Conservation (phyloP, 1,140 invertebrate genomes). For the Coptotermes formosanus region DNA sequence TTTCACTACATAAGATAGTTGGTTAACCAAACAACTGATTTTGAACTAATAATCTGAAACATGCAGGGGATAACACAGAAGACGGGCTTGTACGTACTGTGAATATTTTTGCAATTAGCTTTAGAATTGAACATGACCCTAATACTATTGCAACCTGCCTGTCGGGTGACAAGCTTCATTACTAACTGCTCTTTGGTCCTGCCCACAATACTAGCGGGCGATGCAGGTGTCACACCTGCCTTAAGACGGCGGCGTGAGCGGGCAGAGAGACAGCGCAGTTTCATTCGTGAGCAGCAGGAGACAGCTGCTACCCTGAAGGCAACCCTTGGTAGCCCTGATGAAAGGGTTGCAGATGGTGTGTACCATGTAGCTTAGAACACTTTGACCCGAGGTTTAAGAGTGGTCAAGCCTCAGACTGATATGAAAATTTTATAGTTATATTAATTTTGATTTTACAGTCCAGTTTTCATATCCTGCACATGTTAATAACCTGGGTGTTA, state of each 20-base stretch:
- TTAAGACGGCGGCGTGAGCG: constrained; percentile 69
- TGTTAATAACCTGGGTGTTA: no score
- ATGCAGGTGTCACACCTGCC: constrained; percentile 73
- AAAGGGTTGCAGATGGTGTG: constrained; percentile 36
- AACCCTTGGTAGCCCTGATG: constrained; percentile 21
- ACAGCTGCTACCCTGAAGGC: constrained; percentile 32
- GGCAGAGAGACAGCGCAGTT: constrained; percentile 75
- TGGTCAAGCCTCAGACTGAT: no score
- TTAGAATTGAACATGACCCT: background rate
- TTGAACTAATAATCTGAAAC: background rate
- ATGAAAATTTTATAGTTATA: no score
- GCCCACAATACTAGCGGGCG: constrained; percentile 45
- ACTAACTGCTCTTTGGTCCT: constrained; percentile 37
- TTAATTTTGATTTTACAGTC: no score
- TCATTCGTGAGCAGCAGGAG: constrained; percentile 76
- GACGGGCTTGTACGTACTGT: background rate
- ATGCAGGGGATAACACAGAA: background rate
- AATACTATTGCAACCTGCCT: background rate
- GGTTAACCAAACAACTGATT: no score
- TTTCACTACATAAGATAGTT: no score
- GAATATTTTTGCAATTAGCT: constrained; percentile 13
- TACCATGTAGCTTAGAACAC: background rate
- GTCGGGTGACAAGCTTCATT: background rate
- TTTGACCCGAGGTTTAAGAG: no score
- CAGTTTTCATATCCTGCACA: no score